Conservation (phyloP, 2,113 vertebrate species). For the Meriones unguiculatus region DNA sequence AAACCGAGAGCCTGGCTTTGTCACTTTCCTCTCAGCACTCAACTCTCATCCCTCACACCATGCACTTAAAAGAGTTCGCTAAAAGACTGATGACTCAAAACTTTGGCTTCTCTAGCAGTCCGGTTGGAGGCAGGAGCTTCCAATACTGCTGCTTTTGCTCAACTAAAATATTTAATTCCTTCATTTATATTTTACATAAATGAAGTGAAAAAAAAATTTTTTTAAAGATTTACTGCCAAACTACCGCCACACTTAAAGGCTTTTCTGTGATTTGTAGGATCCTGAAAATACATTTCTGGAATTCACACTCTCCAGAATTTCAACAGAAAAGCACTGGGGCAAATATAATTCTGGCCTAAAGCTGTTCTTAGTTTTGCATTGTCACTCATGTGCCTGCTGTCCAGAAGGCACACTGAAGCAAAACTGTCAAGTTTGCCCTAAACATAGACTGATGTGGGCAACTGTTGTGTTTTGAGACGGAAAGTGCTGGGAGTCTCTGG, state of each 20-base stretch:
- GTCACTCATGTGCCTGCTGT: not conserved
- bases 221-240: not conserved
- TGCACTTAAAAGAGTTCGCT: not conserved
- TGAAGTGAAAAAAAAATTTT: not conserved
- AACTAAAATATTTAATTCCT: not conserved
- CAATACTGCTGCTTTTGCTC: not conserved
- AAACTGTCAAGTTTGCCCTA: slow-evolving; percentile 50
- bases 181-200: not conserved
- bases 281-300: not conserved
- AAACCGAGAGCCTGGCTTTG: not conserved
- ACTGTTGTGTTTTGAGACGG: slow-evolving; percentile 36
- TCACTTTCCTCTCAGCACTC: not conserved
- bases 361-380: not conserved
- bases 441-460: not conserved
- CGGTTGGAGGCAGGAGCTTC: not conserved
- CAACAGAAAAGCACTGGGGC: not conserved
- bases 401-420: slow-evolving; percentile 1
- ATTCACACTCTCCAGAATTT: not conserved
- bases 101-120: not conserved
- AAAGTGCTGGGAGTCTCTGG: not conserved
- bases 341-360: slow-evolving; percentile 45
- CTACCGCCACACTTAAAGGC: not conserved
- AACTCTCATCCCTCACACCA: not conserved
- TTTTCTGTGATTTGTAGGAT: not conserved
- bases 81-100: slow-evolving; percentile 14